Evolutionary conservation across 2,113 vertebrate genomes (phyloP).

Genomic region (Eleginops maclovinus): DNA sequence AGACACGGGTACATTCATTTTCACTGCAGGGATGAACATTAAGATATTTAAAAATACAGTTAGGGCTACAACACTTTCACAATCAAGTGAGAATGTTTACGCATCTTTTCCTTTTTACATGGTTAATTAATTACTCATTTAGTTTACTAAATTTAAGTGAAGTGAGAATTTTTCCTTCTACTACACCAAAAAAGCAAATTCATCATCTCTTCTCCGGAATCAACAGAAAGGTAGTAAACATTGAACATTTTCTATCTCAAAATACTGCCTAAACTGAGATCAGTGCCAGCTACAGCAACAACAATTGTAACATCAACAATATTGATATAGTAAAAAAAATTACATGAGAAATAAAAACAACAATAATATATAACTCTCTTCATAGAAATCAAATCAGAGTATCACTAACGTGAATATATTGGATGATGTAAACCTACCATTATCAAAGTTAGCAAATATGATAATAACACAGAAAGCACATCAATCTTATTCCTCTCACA

Average conservation of each 20-base stretch:
- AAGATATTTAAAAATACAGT: conserved; percentile 56
- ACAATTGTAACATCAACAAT: conserved; percentile 72
- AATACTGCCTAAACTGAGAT: conserved; percentile 76
- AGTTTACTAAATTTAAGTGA: conserved; percentile 54
- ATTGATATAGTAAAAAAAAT: conserved; percentile 72
- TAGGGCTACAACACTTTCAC: conserved; percentile 62
- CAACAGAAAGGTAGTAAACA: conserved; percentile 77
- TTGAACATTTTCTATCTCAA: conserved; percentile 67
- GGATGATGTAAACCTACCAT: conserved; percentile 92
- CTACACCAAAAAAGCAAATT: conserved; percentile 49
- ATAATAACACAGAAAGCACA: conserved; percentile 86
- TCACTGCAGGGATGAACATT: conserved; percentile 61
- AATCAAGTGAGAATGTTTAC: conserved; percentile 55
- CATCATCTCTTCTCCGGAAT: conserved; percentile 64
- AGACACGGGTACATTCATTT: conserved; percentile 76
- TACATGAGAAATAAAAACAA: conserved; percentile 64
- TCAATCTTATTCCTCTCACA: conserved; percentile 85
- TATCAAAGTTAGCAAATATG: conserved; percentile 91
- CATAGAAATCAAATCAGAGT: conserved; percentile 83
- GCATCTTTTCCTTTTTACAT: conserved; percentile 46
- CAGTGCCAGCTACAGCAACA: conserved; percentile 78
- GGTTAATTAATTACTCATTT: conserved; percentile 57
- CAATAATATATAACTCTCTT: conserved; percentile 68
- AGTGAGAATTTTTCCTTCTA: conserved; percentile 60
- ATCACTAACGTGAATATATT: conserved; percentile 92